Evolutionary conservation across 2,888 invertebrate species (phyloP), one percentile per base, ranked within the genome.

Genomic region (Cosmorhoe ocellata): DNA sequence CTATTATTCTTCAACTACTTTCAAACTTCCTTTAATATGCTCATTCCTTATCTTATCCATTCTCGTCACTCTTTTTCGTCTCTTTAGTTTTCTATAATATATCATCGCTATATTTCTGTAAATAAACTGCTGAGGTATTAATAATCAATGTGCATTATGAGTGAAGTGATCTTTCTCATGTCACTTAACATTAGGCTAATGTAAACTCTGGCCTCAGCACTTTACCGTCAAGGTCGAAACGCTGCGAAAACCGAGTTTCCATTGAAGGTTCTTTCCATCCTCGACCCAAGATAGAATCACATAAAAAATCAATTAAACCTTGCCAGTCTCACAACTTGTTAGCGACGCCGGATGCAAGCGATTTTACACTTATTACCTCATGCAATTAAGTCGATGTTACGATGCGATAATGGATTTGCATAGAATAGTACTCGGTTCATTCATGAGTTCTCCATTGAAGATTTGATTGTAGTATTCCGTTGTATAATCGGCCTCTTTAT

Each of bases 391-490:
- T 65, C 64, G 82, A 85, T 83, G 68, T 72, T 79, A 61, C 71
- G 63, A 69, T 77, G 61, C 71, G 83, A 84, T 85, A 79, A 66
- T 57, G 40, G 30, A 87, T 87, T 86, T 76, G 79, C 86, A 87
- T 86, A 84, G 79, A 87, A 86, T 86, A 65, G 63, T 63, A 57
- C 53, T 36, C 24, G 13, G 62, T 77, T 72, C 83, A 86, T 84
- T 83, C 83, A 84, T 76, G 59, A 71, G 64, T 59, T 55, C 56
- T 61, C 30, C 61, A 61, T 58, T 58, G 48, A 58, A 34, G 47
- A 18, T 50, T 51, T 48, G 51, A 58, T 55, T 56, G 56, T 54
- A 40, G 32, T 51, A 48, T 43, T 52, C 39, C 27, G 37, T 43
- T 53, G 26, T 32, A 18, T 51, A 54, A 56, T 58, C 36, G 22